Base-by-base conservation (phyloP, 2,888 invertebrate species). In the Pinctada fucata region DNA sequence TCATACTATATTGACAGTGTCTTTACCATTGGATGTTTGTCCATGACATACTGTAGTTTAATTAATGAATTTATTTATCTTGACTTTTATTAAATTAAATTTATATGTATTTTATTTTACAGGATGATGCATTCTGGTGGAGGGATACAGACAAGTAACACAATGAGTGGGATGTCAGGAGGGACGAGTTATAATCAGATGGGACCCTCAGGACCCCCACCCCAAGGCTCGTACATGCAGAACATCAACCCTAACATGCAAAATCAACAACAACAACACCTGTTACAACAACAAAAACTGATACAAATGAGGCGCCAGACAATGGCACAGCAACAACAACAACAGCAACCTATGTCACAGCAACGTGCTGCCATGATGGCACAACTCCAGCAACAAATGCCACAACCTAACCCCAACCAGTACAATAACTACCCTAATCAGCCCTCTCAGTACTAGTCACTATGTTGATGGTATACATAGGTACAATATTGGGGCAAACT, bases 221-320 rank as follows among this genome's bases (percentile, higher is more conserved):
- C 81, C 49, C 84, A 81, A 63, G 77, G 78, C 47, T 72, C 80
- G 47, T 83, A 83, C 81, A 84, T 84, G 82, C 85, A 85, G 81
- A 82, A 83, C 78, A 87, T 84, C 80, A 87, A 84, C 48, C 86
- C 79, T 72, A 87, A 84, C 84, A 92, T 88, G 13, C 91, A 88
- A 48, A 90, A 64, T 1, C 74, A 74, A 45, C 92, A 88, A n/a
- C 91, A 90, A 66, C 89, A 90, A 81, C 86, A 86, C 5, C 79
- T 87, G 68, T 91, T 88, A 89, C 94, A 94, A n/a, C 91, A 90
- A 70, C 89, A 90, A 82, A 84, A 86, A 6, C 81, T 88, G 75
- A 91, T 88, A 88, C 94, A 94, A 78, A 81, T 86, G 79, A 83
- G 81, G n/a, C 81, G 83, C 45, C 77, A 76, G 58, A 79, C 78